Conservation (phyloP, 1,140 invertebrate genomes). For the Drosophila chauvacae region DNA sequence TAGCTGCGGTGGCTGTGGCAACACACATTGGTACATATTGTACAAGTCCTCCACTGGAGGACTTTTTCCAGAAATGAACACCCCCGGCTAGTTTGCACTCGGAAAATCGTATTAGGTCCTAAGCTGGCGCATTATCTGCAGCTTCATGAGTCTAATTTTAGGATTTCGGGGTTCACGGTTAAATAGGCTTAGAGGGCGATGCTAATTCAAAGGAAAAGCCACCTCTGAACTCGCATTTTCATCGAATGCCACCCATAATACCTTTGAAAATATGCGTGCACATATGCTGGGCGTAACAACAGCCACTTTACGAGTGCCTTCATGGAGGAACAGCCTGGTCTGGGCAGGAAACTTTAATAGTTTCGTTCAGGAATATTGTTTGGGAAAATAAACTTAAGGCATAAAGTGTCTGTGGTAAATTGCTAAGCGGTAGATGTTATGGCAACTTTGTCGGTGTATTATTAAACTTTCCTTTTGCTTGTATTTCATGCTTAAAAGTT, state of each 20-base stretch:
- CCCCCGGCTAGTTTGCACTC: constrained; percentile 14
- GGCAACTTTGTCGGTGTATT: background rate
- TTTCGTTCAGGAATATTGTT: background rate
- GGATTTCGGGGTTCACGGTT: background rate
- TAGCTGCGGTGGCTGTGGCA: constrained; percentile 12
- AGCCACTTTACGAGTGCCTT: constrained; percentile 6
- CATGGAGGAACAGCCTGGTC: background rate
- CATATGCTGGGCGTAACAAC: constrained; percentile 6
- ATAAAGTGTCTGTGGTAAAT: background rate
- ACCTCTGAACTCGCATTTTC: background rate
- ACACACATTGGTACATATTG: background rate
- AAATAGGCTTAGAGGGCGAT: constrained; percentile 9
- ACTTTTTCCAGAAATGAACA: constrained; percentile 3
- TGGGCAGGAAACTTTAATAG: background rate
- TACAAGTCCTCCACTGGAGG: background rate
- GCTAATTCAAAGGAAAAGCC: constrained; percentile 1
- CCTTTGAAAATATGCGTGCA: constrained; percentile 18
- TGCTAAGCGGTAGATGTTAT: background rate
- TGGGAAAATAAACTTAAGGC: background rate
- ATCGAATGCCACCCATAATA: constrained; percentile 3
- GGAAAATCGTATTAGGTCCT: constrained; percentile 16
- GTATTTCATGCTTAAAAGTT: background rate
- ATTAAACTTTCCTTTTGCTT: constrained; percentile 8
- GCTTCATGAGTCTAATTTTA: constrained; percentile 5
- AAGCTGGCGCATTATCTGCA: constrained; percentile 23